Conservation (phyloP, 2,888 invertebrate genomes). For the Mamestra brassicae region DNA sequence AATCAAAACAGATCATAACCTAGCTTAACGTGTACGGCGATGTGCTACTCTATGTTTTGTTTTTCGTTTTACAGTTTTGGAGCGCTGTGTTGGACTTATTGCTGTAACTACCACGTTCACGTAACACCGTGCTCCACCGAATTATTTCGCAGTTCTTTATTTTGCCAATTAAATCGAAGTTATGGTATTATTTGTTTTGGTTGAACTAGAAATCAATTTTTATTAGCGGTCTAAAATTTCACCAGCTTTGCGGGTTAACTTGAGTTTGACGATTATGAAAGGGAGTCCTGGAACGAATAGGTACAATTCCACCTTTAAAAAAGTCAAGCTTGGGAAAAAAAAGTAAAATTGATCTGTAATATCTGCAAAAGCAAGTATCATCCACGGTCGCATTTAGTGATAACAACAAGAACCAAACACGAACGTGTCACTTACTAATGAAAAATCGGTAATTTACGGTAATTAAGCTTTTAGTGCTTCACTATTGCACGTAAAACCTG, state of each 20-base stretch:
- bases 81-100: constrained; percentile 9
- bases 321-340: not conserved
- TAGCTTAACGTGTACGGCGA: constrained; percentile 45
- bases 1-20: constrained; percentile 54
- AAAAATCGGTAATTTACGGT: constrained; percentile 82
- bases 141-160: constrained; percentile 19
- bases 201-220: constrained; percentile 28
- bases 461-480: constrained; percentile 84
- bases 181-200: constrained; percentile 9
- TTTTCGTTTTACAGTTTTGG: not conserved
- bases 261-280: too few species aligned
- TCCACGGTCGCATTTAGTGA: constrained; percentile 8
- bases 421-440: constrained; percentile 61
- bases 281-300: not conserved
- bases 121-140: not conserved
- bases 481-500: constrained; percentile 81
- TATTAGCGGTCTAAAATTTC: constrained; percentile 2
- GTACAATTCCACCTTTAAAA: not conserved
- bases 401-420: constrained; percentile 49
- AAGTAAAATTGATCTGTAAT: not conserved
- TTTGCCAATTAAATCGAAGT: constrained; percentile 22
- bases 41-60: constrained; percentile 6
- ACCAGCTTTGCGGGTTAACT: not conserved
- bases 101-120: not conserved
- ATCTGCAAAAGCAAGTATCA: constrained; percentile 11